These are phyloP conservation scores for Iselma pallidipennis DNA, from an alignment of 2,888 invertebrate genomes.

Conservation along the genomic window DNA sequence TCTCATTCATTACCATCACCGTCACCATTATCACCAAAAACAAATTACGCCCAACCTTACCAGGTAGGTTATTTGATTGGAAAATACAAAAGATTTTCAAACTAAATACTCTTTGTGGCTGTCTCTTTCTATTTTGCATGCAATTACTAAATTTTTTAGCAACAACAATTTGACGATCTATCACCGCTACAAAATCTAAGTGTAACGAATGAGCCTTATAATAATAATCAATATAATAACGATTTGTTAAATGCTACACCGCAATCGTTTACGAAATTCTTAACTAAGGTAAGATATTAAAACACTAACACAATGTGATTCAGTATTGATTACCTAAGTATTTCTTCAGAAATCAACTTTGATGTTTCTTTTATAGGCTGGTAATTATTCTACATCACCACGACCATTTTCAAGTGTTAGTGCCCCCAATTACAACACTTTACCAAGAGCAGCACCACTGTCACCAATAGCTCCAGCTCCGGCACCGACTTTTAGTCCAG, in stretches of 20 bases:
- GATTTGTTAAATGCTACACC: conserved; percentile 43
- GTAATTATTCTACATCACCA: conserved; percentile 57
- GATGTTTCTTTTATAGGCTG: conserved; percentile 22
- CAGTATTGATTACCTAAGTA: background rate
- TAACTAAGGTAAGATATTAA: conserved; percentile 42
- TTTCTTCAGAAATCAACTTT: too few species aligned
- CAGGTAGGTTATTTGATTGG: conserved; percentile 62
- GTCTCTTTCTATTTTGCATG: conserved; percentile 34
- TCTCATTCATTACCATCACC: conserved; percentile 58
- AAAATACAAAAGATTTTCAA: background rate
- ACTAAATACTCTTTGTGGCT: conserved; percentile 21
- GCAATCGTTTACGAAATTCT: conserved; percentile 45
- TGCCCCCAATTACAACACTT: conserved; percentile 44
- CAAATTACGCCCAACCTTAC: conserved; percentile 67
- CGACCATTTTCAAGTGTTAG: conserved; percentile 63
- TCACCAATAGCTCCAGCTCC: conserved; percentile 41
- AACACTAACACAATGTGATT: conserved; percentile 11
- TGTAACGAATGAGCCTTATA: conserved; percentile 28
- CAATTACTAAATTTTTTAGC: conserved; percentile 17
- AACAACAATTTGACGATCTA: conserved; percentile 34
- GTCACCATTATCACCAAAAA: conserved; percentile 65
- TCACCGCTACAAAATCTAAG: conserved; percentile 39
- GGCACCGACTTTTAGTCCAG: conserved; percentile 47
- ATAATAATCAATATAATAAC: conserved; percentile 29
- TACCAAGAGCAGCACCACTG: conserved; percentile 37